Evolutionary conservation across 37 sponge, comb jelly and placozoan species (phyloP).

Genomic region (Beroe forskalii): DNA sequence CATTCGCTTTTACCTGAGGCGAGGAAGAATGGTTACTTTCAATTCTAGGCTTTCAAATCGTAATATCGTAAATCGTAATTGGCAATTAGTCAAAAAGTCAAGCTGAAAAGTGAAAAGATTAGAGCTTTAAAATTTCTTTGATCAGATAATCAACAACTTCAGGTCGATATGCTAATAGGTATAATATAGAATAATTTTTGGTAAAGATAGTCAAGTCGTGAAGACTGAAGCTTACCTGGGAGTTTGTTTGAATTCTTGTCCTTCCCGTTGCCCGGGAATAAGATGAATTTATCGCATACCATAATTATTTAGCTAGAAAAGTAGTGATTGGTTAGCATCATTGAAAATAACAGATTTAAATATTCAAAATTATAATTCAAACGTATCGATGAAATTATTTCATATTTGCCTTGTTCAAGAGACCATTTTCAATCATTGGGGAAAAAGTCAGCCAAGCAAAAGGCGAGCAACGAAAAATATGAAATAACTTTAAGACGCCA

Average conservation of each 20-base stretch:
- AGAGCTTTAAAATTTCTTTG: too few species aligned
- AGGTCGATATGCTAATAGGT: too few species aligned
- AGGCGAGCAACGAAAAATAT: too few species aligned
- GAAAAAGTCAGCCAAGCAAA: too few species aligned
- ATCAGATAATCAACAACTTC: too few species aligned
- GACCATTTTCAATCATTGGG: too few species aligned
- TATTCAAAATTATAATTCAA: not conserved
- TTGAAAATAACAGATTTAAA: too few species aligned
- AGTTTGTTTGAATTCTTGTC: conserved; percentile 46
- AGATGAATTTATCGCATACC: conserved; percentile 24
- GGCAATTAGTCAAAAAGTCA: not conserved
- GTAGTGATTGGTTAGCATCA: not conserved
- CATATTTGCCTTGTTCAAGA: too few species aligned
- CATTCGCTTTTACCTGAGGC: conserved; percentile 40
- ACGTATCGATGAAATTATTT: too few species aligned
- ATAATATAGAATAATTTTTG: too few species aligned
- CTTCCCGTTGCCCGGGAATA: conserved; percentile 43
- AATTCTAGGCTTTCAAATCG: not conserved
- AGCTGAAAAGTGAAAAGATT: too few species aligned
- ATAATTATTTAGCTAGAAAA: not conserved
- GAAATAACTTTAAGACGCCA: too few species aligned
- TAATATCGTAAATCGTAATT: not conserved
- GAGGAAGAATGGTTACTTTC: not conserved
- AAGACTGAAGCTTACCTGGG: not conserved
- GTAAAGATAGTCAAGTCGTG: not conserved